Conservation (phyloP, 2,797 vertebrate genomes). For the Coranthus polyacanthus region DNA sequence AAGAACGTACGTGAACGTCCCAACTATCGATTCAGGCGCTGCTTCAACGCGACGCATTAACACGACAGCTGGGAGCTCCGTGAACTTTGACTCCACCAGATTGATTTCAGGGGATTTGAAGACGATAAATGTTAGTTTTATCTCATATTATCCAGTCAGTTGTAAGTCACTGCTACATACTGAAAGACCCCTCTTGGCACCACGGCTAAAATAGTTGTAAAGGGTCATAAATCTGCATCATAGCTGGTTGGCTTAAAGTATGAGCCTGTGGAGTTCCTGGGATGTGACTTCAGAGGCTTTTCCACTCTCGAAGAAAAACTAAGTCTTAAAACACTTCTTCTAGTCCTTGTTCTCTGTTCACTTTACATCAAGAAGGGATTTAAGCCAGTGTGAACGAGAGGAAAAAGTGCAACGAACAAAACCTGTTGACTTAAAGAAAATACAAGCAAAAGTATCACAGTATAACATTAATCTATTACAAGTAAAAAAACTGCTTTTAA, state of each 20-base stretch:
- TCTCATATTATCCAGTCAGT: neutral
- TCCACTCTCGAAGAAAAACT: constrained; percentile 2
- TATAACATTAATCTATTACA: too few species aligned
- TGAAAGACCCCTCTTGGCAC: neutral
- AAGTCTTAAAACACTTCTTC: too few species aligned
- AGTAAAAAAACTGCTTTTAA: too few species aligned
- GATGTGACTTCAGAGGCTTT: constrained; percentile 10
- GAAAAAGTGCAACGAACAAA: too few species aligned
- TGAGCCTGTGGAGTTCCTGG: constrained; percentile 13
- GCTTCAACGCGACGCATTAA: neutral
- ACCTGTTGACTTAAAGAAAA: too few species aligned
- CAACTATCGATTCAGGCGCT: neutral
- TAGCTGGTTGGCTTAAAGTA: constrained; percentile 5
- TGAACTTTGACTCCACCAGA: constrained; percentile 12
- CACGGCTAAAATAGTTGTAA: constrained; percentile 11
- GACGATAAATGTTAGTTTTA: neutral
- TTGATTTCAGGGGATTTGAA: constrained; percentile 3
- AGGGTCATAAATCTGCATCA: constrained; percentile 13
- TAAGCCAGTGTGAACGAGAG: too few species aligned
- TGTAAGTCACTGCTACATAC: neutral
- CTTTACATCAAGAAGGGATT: neutral
- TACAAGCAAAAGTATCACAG: too few species aligned
- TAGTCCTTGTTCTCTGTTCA: neutral
- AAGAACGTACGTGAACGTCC: neutral
- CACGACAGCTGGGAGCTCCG: neutral